Evolutionary conservation across 2,113 vertebrate species (phyloP), one percentile per base, ranked within the genome.

Genomic region (Oreotrochilus melanogaster): DNA sequence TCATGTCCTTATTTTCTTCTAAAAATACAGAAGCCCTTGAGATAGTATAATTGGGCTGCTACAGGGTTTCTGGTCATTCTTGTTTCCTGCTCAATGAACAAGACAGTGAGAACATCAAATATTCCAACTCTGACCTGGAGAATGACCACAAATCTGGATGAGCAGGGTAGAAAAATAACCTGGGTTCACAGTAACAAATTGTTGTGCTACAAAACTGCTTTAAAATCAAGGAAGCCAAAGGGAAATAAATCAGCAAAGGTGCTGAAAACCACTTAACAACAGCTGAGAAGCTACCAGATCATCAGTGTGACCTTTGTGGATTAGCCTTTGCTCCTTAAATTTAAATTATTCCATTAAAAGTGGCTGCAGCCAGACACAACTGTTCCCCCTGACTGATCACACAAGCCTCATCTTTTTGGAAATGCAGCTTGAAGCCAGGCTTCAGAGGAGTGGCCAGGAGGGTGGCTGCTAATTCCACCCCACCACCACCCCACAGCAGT

Each of bases 251-350:
- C 45, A 69, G 27, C 12, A 74, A 53, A 92, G n/a, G 24, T 78
- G 69, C 39, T 89, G 65, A 78, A 86, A 84, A 82, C 16, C 39
- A 65, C 47, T 79, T 71, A 33, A 43, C 14, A 81, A 11, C 42
- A 85, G 48, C 19, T 5, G 16, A 86, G 78, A 35, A 79, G 23
- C 28, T 35, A 73, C 7, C 1, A 9, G 21, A 87, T 33, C 65
- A 53, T 67, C n/a, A 18, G 56, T 17, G 39, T 56, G 78, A 86
- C 30, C 71, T 62, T 39, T n/a, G 74, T 48, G 30, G 71, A 93
- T 91, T 86, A 79, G 58, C n/a, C 21, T 92, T 93, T 89, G 58
- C 71, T 93, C 85, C 74, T 83, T 88, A 82, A 70, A 66, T 89
- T 88, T 82, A 88, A 86, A 86, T 73, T 4, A 76, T 73, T 83